Conservation (phyloP, 92 coral and sea anemone species). For the Porites rus region DNA sequence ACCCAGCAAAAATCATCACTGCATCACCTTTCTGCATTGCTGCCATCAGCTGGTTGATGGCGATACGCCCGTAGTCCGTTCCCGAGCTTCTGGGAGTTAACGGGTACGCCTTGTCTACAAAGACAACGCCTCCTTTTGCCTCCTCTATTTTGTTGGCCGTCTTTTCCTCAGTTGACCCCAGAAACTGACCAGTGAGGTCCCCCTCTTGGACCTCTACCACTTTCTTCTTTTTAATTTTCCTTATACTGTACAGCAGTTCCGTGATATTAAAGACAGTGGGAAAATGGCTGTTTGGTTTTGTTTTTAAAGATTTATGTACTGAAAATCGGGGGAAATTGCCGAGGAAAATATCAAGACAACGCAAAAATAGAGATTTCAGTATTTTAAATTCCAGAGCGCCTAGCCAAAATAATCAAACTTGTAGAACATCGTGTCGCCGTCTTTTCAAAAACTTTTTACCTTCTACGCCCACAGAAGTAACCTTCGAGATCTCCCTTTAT, state of each 20-base stretch:
- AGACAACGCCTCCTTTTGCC: conserved; percentile 58
- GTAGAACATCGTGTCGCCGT: too few relatives aligned
- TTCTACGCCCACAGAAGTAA: too few relatives aligned
- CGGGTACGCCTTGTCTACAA: conserved; percentile 57
- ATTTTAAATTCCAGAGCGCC: too few relatives aligned
- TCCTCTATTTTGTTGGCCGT: conserved; percentile 31
- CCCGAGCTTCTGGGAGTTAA: conserved; percentile 39
- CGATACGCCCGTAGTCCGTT: conserved; percentile 50
- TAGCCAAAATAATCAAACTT: too few relatives aligned
- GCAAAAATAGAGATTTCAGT: too few relatives aligned
- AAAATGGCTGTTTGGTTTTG: too few relatives aligned
- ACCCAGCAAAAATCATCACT: conserved; percentile 64
- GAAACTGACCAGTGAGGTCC: conserved; percentile 54
- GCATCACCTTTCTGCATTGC: conserved; percentile 52
- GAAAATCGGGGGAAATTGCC: too few relatives aligned
- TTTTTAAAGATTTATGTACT: too few relatives aligned
- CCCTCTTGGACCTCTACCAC: conserved; percentile 61
- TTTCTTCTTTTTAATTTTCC: conserved; percentile 28
- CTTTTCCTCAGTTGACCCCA: conserved; percentile 56
- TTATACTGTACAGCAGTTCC: conserved; percentile 54
- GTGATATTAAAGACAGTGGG: too few relatives aligned
- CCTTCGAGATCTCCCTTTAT: too few relatives aligned
- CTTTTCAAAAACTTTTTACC: too few relatives aligned
- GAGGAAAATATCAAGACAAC: too few relatives aligned
- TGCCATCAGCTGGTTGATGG: conserved; percentile 63